Percentiles rank a stretch among this genome's conserved stretches.
phyloP scores from a whole-genome alignment of 92 coral and sea anemone species.

The Desmophyllum pertusum region DNA sequence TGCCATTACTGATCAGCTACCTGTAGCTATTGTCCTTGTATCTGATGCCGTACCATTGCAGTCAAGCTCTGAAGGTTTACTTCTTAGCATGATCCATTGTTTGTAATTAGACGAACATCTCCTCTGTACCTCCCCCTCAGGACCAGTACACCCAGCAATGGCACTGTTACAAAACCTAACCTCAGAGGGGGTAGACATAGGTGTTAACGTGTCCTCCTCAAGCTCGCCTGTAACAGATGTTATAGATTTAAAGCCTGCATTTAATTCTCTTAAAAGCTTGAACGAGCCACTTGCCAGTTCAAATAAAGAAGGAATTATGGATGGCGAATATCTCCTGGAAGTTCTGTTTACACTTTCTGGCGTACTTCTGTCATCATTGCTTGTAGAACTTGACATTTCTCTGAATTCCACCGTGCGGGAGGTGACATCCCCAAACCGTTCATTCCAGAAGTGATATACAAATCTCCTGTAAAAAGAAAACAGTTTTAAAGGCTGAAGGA shows the following conservation, averaged over 20 bases:
- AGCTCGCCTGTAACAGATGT: neutral
- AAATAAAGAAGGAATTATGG: conserved; percentile 26
- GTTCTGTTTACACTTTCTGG: conserved; percentile 16
- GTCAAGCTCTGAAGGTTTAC: neutral
- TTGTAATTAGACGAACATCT: conserved; percentile 53
- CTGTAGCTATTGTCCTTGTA: neutral
- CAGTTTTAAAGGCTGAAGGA: too few relatives aligned
- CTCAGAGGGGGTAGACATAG: conserved; percentile 46
- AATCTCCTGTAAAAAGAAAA: conserved; percentile 57
- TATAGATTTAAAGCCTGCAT: neutral
- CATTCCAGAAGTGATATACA: conserved; percentile 60
- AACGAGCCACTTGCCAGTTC: conserved; percentile 31
- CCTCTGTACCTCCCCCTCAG: conserved; percentile 41
- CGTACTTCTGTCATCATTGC: conserved; percentile 10
- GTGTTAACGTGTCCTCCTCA: neutral
- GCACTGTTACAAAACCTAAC: conserved; percentile 47
- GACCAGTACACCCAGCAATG: conserved; percentile 22
- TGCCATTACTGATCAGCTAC: neutral
- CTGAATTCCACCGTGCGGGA: conserved; percentile 39
- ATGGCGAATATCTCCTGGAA: neutral
- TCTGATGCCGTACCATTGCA: neutral
- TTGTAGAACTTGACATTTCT: conserved; percentile 30
- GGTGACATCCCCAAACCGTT: conserved; percentile 50
- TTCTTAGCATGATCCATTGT: conserved; percentile 30
- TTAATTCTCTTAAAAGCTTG: conserved; percentile 17